Percentiles rank a stretch among this genome's conserved stretches.
phyloP scores from a whole-genome alignment of 2,888 invertebrate species.

The Microctonus brassicae region DNA sequence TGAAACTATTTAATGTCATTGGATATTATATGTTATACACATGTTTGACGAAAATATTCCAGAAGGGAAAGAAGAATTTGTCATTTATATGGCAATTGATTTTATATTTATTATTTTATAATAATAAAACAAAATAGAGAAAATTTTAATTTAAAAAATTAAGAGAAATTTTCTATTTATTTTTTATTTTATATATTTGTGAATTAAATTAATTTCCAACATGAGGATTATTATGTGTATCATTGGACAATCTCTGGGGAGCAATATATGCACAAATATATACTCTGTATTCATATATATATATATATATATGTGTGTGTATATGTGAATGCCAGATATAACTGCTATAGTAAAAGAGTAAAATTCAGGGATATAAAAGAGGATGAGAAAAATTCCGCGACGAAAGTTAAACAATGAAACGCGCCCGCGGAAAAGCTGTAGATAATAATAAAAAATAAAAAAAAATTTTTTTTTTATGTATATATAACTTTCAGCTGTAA shows the following conservation, averaged over 20 bases:
- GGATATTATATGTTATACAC: background rate
- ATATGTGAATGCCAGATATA: background rate
- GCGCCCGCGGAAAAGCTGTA: constrained; percentile 13
- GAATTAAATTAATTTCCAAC: constrained; percentile 3
- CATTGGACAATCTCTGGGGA: constrained; percentile 58
- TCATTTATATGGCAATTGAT: constrained; percentile 17
- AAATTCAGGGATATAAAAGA: constrained; percentile 32
- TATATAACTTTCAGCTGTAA: constrained; percentile 51
- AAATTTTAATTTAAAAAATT: no score
- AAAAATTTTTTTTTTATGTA: constrained; percentile 33
- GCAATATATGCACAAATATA: constrained; percentile 57
- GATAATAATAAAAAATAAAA: constrained; percentile 41
- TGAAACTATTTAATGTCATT: constrained; percentile 6
- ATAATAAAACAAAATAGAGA: no score
- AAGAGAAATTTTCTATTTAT: no score
- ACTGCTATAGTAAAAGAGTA: constrained; percentile 21
- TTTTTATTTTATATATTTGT: no score
- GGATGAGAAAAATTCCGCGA: constrained; percentile 62
- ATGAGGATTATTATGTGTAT: constrained; percentile 26
- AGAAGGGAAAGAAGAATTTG: constrained; percentile 15
- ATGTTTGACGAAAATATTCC: background rate
- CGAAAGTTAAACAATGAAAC: constrained; percentile 67
- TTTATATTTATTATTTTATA: constrained; percentile 14
- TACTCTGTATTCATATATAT: constrained; percentile 51
- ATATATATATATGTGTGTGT: background rate